These are phyloP conservation scores for Cydia amplana DNA, from an alignment of 1,140 invertebrate genomes.

Conservation along the genomic window DNA sequence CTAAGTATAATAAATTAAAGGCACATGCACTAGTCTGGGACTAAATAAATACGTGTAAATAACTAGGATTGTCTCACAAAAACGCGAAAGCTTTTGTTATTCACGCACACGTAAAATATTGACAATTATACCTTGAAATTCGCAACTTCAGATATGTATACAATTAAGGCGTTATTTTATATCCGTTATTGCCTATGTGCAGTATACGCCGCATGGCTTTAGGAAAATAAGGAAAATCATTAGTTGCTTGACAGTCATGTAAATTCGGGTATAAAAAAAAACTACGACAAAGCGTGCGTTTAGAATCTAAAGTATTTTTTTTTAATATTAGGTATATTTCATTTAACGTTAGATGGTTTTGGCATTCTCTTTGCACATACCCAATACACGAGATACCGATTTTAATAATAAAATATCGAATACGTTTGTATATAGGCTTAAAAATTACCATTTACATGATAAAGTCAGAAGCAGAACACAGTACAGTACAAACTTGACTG, in stretches of 20 bases:
- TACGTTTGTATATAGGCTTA: background rate
- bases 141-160: background rate
- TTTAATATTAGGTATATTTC: no score
- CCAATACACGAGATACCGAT: background rate
- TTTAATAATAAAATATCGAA: background rate
- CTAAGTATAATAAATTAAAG: constrained; percentile 15
- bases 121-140: background rate
- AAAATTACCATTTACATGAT: background rate
- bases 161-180: background rate
- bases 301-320: no score
- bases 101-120: background rate
- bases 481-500: no score
- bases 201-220: background rate
- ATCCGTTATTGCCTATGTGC: background rate
- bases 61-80: constrained; percentile 4
- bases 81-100: constrained; percentile 3
- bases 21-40: background rate
- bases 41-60: background rate
- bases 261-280: no score
- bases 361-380: background rate
- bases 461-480: no score
- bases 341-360: background rate
- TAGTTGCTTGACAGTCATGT: no score
- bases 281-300: no score
- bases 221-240: background rate